Percentiles rank a stretch among this genome's conserved stretches.
phyloP scores from a whole-genome alignment of 2,888 invertebrate species.

The Dryocosmus kuriphilus region DNA sequence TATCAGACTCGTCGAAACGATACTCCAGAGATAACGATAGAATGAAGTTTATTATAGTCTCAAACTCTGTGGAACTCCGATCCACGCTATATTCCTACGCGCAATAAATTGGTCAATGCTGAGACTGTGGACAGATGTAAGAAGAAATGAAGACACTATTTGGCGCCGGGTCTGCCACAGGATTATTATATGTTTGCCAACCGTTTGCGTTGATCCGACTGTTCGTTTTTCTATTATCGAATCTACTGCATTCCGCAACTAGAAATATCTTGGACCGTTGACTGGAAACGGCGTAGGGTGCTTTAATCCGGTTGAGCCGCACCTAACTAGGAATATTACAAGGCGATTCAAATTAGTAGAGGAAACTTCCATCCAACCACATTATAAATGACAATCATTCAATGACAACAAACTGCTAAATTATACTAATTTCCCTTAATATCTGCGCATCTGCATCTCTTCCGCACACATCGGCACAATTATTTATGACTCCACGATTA shows the following conservation, averaged over 20 bases:
- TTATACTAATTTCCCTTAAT: neutral
- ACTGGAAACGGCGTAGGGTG: constrained; percentile 31
- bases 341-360: neutral
- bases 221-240: constrained; percentile 57
- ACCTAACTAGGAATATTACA: constrained; percentile 7
- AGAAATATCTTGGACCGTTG: constrained; percentile 57
- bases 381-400: constrained; percentile 32
- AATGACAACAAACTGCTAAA: neutral
- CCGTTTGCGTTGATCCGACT: neutral
- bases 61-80: neutral
- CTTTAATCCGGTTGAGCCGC: constrained; percentile 18
- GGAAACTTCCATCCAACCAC: neutral
- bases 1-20: neutral
- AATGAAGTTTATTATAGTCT: neutral
- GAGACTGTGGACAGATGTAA: neutral
- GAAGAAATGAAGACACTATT: constrained; percentile 32
- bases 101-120: neutral
- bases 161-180: constrained; percentile 45
- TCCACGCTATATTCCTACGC: neutral
- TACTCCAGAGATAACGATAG: neutral
- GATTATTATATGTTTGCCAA: constrained; percentile 46
- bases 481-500: no score
- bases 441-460: neutral
- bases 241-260: constrained; percentile 54
- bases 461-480: neutral